phyloP scores from a whole-genome alignment of 2,113 vertebrate genomes.

The Stegastes partitus region DNA sequence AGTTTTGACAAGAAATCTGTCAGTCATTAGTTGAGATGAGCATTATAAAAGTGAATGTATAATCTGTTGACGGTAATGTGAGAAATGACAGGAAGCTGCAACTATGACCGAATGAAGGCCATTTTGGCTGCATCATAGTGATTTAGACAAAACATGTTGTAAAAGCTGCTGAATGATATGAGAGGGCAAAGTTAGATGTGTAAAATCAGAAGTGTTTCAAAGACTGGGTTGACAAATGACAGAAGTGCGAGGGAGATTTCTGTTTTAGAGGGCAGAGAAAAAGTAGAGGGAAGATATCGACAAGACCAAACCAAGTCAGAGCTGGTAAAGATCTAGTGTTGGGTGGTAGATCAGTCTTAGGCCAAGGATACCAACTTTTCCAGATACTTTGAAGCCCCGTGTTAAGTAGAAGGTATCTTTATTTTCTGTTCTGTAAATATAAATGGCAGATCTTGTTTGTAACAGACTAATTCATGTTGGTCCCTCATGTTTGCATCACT shows the following conservation, averaged over 20 bases:
- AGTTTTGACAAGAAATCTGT: conserved; percentile 1
- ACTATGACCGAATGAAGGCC: conserved; percentile 23
- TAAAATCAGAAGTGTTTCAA: conserved; percentile 15
- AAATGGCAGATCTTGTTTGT: background rate
- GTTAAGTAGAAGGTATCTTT: background rate
- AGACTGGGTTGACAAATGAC: background rate
- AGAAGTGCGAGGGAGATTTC: conserved; percentile 1
- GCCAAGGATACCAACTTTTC: conserved; percentile 53
- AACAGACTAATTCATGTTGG: conserved; percentile 12
- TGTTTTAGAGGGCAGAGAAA: conserved; percentile 23
- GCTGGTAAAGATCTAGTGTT: background rate
- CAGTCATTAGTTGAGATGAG: too few species aligned
- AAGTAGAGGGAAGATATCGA: conserved; percentile 7
- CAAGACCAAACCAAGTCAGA: conserved; percentile 16
- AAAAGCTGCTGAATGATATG: conserved; percentile 1
- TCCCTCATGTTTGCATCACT: background rate
- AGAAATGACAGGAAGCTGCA: conserved; percentile 5
- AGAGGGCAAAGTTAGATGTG: background rate
- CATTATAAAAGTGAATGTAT: conserved; percentile 5
- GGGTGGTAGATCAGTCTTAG: background rate
- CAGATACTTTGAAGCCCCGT: conserved; percentile 49
- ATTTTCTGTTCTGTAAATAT: background rate
- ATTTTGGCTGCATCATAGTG: background rate
- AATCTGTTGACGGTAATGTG: conserved; percentile 7
- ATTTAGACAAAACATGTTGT: conserved; percentile 31